Evolutionary conservation across 2,888 invertebrate genomes (phyloP).

Genomic region (Dioctria rufipes): DNA sequence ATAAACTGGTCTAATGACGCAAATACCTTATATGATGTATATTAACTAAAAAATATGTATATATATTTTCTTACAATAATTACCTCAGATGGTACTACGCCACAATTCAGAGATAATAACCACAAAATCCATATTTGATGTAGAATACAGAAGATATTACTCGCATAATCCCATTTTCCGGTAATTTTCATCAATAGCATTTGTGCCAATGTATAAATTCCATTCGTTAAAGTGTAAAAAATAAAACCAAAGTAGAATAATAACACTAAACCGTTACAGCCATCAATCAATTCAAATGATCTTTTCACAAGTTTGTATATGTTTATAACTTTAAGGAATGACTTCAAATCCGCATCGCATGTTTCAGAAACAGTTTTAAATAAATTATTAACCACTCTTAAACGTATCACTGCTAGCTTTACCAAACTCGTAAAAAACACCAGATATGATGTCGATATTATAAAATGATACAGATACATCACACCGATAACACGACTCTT

Average conservation of each 20-base stretch:
- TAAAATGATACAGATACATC: slow-evolving; percentile 5
- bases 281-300: slow-evolving; percentile 24
- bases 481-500: background rate
- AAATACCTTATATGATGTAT: too few relatives aligned
- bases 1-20: too few relatives aligned
- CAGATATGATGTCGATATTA: slow-evolving; percentile 14
- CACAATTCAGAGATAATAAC: slow-evolving; percentile 30
- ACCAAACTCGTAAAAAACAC: slow-evolving; percentile 29
- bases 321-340: slow-evolving; percentile 19
- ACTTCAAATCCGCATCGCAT: slow-evolving; percentile 15
- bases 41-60: too few relatives aligned
- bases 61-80: background rate
- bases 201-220: slow-evolving; percentile 2
- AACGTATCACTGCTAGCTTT: slow-evolving; percentile 10
- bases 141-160: background rate
- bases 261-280: slow-evolving; percentile 25
- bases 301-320: slow-evolving; percentile 26
- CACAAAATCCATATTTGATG: slow-evolving; percentile 33
- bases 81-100: slow-evolving; percentile 36
- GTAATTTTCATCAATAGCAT: background rate
- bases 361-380: slow-evolving; percentile 21
- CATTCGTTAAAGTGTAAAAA: slow-evolving; percentile 45
- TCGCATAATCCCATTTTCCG: background rate
- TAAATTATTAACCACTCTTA: slow-evolving; percentile 24
- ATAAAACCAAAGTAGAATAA: slow-evolving; percentile 32